Evolutionary conservation across 1,140 invertebrate species (phyloP).

Genomic region (Zaprionus gabonicus): DNA sequence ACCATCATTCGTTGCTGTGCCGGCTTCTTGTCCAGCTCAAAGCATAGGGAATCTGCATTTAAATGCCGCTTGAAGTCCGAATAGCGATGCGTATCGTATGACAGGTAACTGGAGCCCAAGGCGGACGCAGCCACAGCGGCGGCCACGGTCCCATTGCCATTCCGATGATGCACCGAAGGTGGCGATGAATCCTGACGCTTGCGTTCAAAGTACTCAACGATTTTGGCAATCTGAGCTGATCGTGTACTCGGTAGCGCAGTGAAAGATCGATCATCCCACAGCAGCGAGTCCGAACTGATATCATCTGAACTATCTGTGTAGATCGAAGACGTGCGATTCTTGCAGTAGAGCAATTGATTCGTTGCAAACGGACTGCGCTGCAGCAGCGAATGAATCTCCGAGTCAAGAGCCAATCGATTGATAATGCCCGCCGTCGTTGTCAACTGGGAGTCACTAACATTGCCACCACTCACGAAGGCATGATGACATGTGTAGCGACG

Average conservation of each 20-base stretch:
- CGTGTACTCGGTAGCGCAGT: slow-evolving; percentile 85
- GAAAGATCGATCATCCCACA: slow-evolving; percentile 88
- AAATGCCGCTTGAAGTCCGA: slow-evolving; percentile 80
- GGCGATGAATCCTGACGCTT: slow-evolving; percentile 86
- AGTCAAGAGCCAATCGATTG: slow-evolving; percentile 84
- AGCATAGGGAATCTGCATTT: slow-evolving; percentile 74
- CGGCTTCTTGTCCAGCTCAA: slow-evolving; percentile 82
- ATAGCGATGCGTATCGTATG: slow-evolving; percentile 74
- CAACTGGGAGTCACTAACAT: slow-evolving; percentile 66
- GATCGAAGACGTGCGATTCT: slow-evolving; percentile 92
- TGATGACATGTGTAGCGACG: slow-evolving; percentile 78
- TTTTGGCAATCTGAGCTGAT: slow-evolving; percentile 91
- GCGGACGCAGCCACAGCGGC: slow-evolving; percentile 75
- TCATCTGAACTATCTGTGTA: slow-evolving; percentile 95
- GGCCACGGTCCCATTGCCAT: slow-evolving; percentile 65
- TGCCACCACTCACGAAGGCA: slow-evolving; percentile 58
- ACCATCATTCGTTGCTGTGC: slow-evolving; percentile 88
- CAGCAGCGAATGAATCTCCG: slow-evolving; percentile 84
- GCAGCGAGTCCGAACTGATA: slow-evolving; percentile 90
- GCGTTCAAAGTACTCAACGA: slow-evolving; percentile 94
- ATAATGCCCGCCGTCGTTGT: slow-evolving; percentile 81
- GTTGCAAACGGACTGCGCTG: slow-evolving; percentile 82
- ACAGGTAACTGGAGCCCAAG: slow-evolving; percentile 66
- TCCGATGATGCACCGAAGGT: slow-evolving; percentile 71
- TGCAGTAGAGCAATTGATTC: slow-evolving; percentile 86